Base-by-base conservation (phyloP, 2,113 vertebrate species). In the Castor canadensis region DNA sequence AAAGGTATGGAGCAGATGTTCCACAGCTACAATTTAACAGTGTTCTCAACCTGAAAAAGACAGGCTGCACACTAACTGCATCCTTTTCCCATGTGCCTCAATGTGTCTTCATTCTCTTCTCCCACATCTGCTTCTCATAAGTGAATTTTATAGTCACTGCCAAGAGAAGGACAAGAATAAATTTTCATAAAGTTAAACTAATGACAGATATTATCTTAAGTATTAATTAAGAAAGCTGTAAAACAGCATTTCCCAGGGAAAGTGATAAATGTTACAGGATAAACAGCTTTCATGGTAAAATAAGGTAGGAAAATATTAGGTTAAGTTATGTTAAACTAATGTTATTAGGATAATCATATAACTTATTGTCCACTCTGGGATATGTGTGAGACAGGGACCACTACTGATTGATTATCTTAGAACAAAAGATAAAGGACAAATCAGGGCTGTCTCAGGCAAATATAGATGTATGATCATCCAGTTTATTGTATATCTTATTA, bases 201-300 rank as follows among this genome's bases (percentile, higher is more conserved):
- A 85, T 76, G 32, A 28, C 19, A 56, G 20, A 56, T 30, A 69
- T 62, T 62, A 47, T 83, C 62, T 43, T 91, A 79, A 67, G 49
- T 35, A 69, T 87, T 95, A 89, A 88, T 67, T 89, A 96, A 72
- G 28, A 94, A 96, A 75, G 19, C 56, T 92, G 1, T 76, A 71
- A 92, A 83, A 76, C 1, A 47, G 28, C 16, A 71, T 47, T 30
- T 92, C 26, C 30, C 8, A 3, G 4, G 32, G 80, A 94, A 38
- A 40, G n/a, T 62, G 77, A 24, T 9, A 67, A 64, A 10, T 49
- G 2, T 17, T 66, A 32, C 1, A 72, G 10, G 35, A 47, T 38
- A 85, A 91, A 47, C 0, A 11, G 30, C 38, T 93, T 95, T 40
- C 30, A 28, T 40, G 35, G 38, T 90, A 86, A 93, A 88, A 17